These are phyloP conservation scores for Tonatia bakeri DNA, from an alignment of 2,113 vertebrate species.

Conservation along the genomic window DNA sequence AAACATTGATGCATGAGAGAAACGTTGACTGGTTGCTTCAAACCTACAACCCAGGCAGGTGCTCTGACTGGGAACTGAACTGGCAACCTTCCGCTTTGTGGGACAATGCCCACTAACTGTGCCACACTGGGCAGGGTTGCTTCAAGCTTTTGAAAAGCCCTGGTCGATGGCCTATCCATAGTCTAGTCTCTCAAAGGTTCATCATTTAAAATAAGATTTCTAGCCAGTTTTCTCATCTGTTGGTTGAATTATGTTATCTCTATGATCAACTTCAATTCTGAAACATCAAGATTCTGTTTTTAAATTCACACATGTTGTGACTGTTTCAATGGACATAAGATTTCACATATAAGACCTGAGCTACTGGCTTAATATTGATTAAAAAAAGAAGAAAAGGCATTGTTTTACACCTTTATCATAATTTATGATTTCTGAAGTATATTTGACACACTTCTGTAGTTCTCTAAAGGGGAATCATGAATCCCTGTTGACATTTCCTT, in stretches of 20 bases:
- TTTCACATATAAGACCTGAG: not conserved
- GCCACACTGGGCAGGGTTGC: too few relatives aligned
- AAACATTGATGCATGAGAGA: too few relatives aligned
- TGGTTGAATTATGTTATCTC: too few relatives aligned
- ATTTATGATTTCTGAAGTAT: not conserved
- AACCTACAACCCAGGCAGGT: too few relatives aligned
- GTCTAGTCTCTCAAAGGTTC: not conserved
- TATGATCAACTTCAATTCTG: not conserved
- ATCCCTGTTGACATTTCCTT: not conserved
- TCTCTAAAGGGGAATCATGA: not conserved
- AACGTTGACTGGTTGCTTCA: too few relatives aligned
- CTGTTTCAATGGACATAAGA: not conserved
- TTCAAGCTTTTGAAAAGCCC: not conserved
- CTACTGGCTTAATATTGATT: not conserved
- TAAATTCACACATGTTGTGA: not conserved
- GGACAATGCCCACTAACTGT: too few relatives aligned
- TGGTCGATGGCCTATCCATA: not conserved
- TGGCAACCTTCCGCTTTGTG: too few relatives aligned
- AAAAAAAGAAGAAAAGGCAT: not conserved
- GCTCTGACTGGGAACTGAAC: too few relatives aligned
- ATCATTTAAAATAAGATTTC: not conserved
- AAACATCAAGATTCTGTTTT: not conserved
- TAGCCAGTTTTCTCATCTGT: not conserved
- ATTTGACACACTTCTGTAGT: not conserved
- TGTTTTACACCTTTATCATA: not conserved